These are phyloP conservation scores for Eilema sororculum DNA, from an alignment of 2,888 invertebrate genomes.

Conservation along the genomic window DNA sequence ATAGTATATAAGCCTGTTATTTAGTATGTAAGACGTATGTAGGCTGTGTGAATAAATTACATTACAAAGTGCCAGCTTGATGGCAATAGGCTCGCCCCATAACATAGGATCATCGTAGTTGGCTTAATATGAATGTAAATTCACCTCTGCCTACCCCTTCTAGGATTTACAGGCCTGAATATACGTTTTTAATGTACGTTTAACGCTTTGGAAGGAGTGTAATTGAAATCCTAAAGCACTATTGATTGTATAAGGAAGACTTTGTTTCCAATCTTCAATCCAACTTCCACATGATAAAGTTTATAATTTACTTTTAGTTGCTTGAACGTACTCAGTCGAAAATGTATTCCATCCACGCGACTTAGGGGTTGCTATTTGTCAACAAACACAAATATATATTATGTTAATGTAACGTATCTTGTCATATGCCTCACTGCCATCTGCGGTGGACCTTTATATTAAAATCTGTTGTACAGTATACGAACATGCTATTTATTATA, in stretches of 20 bases:
- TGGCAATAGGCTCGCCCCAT: too few species aligned
- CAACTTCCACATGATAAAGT: background rate
- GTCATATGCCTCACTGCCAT: background rate
- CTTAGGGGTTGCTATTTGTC: background rate
- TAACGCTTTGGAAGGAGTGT: background rate
- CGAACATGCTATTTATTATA: background rate
- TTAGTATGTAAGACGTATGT: too few species aligned
- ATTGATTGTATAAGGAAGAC: constrained; percentile 1
- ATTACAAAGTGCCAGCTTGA: too few species aligned
- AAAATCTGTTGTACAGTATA: background rate
- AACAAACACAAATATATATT: background rate
- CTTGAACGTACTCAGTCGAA: background rate
- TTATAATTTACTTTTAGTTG: background rate
- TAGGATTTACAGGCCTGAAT: too few species aligned
- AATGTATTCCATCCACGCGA: constrained; percentile 6
- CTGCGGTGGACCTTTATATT: background rate
- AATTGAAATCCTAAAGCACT: constrained; percentile 7
- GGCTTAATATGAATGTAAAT: too few species aligned
- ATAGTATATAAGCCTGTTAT: too few species aligned
- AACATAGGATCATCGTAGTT: too few species aligned
- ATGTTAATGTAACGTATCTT: background rate
- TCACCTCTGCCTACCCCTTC: too few species aligned
- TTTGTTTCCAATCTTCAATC: background rate
- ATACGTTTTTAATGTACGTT: background rate
- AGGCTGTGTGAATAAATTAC: constrained; percentile 8